Evolutionary conservation across 2,888 invertebrate species (phyloP).

Genomic region (Drosophila niveifrons): DNA sequence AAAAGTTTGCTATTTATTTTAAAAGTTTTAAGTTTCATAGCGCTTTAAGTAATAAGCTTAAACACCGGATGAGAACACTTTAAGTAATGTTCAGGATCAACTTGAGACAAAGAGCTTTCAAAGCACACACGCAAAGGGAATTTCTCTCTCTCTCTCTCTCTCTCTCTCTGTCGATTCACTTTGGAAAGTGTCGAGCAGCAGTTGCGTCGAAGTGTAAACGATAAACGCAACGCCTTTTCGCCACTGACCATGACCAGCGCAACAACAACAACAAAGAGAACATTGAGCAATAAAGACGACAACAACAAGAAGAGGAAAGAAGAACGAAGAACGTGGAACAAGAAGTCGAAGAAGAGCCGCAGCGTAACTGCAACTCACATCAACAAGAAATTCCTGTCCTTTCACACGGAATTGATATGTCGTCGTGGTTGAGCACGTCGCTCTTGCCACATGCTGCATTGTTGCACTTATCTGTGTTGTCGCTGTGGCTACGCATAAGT

Average conservation of each 20-base stretch:
- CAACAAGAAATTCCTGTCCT: constrained; percentile 61
- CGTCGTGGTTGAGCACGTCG: constrained; percentile 23
- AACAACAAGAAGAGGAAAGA: constrained; percentile 10
- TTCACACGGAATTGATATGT: constrained; percentile 77
- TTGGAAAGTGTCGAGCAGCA: constrained; percentile 22
- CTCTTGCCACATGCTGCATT: constrained; percentile 39
- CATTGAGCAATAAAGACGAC: constrained; percentile 2
- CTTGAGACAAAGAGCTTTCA: constrained; percentile 29
- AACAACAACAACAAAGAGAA: constrained; percentile 20
- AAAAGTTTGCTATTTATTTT: background rate
- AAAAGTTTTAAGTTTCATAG: background rate
- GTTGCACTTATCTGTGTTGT: constrained; percentile 72
- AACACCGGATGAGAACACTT: constrained; percentile 21
- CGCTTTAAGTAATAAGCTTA: background rate
- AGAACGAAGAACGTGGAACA: no score
- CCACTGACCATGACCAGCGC: constrained; percentile 51
- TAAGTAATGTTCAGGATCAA: constrained; percentile 20
- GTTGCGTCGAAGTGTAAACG: constrained; percentile 68
- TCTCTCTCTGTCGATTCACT: no score
- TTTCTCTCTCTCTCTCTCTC: no score
- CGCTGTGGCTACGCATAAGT: constrained; percentile 74
- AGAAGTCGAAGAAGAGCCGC: background rate
- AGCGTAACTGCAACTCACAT: constrained; percentile 40
- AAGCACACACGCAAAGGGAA: constrained; percentile 1
- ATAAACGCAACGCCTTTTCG: constrained; percentile 52